Evolutionary conservation across 2,797 vertebrate genomes (phyloP), one percentile per base, ranked within the genome.

Genomic region (Heteromormyrus szaboi): DNA sequence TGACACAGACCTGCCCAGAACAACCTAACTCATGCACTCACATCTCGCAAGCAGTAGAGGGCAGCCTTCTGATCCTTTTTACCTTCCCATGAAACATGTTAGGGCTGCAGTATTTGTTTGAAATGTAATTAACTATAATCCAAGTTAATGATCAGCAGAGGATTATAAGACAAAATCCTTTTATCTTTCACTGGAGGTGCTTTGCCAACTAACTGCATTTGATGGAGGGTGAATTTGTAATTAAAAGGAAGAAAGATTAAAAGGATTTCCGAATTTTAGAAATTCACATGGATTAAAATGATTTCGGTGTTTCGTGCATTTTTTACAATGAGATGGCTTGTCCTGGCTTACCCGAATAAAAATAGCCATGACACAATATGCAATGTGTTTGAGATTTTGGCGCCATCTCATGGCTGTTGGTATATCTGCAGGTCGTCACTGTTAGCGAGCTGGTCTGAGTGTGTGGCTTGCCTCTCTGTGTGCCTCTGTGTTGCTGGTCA

Each of bases 371-470:
- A 37, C 50, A 4, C 11, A 4, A 14, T 46, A 25, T 25, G 37
- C 12, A 8, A 12, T 22, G n/a, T 50, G 17, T 56, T 62, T 90
- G 89, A 88, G 79, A 79, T 91, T 90, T 89, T 88, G 91, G 86
- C 89, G 91, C 91, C 93, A 93, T 85, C 92, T 89, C 89, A 88
- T 92, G 93, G 91, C 50, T 12, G 3, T 72, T 33, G 22, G 29
- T 68, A 22, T 79, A 68, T 4, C 17, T 81, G 76, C 89, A 37
- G 12, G 4, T 37, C 53, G 0, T n/a, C 81, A 12, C 81, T 89
- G 51, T 56, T 33, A 8, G 8, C 79, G 14, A 85, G 51, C 11
- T 14, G 62, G 62, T 33, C 62, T 8, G n/a, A 8, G 8, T 11
- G 25, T 6, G 37, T 88, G 50, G 25, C 14, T 85, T 76, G 46